Conservation (phyloP, 2,888 invertebrate genomes). For the Erynnis tages region DNA sequence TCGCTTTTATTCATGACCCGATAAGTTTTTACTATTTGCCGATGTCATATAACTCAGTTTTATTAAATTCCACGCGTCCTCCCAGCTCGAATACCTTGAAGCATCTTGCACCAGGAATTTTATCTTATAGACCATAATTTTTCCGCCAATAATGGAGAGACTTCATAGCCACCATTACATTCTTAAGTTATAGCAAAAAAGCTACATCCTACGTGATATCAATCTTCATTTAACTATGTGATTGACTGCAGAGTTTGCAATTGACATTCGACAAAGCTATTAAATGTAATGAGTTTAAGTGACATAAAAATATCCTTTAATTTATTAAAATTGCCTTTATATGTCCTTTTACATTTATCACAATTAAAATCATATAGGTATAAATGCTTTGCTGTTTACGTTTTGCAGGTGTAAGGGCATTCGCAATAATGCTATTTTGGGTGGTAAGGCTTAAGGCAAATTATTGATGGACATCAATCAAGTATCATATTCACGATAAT, state of each 20-base stretch:
- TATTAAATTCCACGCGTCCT: constrained; percentile 16
- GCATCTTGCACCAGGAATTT: constrained; percentile 18
- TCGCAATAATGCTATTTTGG: no score
- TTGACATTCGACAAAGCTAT: not conserved
- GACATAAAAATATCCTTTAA: no score
- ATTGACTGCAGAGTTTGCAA: not conserved
- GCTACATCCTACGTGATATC: no score
- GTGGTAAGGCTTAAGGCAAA: no score
- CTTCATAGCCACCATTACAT: constrained; percentile 4
- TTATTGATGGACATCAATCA: no score
- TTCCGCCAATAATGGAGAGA: constrained; percentile 6
- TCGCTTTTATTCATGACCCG: not conserved
- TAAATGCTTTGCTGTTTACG: no score
- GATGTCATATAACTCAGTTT: constrained; percentile 7
- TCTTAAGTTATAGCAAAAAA: not conserved
- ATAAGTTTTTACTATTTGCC: not conserved
- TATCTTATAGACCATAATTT: constrained; percentile 14
- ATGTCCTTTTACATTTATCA: no score
- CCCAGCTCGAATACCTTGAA: constrained; percentile 4
- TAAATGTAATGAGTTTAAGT: no score
- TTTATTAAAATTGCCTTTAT: no score
- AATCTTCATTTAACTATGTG: not conserved
- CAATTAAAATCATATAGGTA: no score
- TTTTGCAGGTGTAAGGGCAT: no score
- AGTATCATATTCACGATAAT: no score